Base-by-base conservation (phyloP, 1,140 invertebrate species). In the Ostrea denselamellosa region DNA sequence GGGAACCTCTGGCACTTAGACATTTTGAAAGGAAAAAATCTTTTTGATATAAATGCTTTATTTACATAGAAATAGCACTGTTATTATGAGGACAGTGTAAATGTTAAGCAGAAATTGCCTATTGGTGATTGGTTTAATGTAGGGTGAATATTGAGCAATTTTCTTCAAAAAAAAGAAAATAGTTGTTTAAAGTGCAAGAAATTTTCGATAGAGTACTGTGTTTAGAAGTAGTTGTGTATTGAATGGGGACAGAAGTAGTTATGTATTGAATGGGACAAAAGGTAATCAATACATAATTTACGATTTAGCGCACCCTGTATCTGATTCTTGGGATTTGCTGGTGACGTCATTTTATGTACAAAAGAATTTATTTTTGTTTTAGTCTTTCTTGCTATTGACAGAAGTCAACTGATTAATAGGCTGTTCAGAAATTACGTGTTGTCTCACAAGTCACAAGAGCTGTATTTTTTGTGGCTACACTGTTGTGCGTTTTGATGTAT, bases 341-440 rank as follows among this genome's bases (percentile, higher is more conserved):
- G 12, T 71, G 28, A 71, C 68, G 28, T 71, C 68, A 28, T 71
- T 71, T 71, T 71, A 71, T 71, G 68, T 71, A 71, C 68, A 71
- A 71, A 71, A 28, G 28, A 71, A 14, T 71, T 71, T 25, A 34
- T 25, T 71, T 71, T 28, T 71, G 22, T 28, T 71, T 34, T 28
- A 71, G 68, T 28, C 10, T 25, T 25, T 71, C 68, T 71, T 71
- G 22, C 25, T 9, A 34, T 71, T 71, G 68, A 71, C 68, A 71
- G 22, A 71, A 71, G 25, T 71, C 68, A 28, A 9, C 68, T 71
- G 68, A 71, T 71, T 71, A 28, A 71, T 71, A 71, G 68, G 68
- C 68, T 71, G 68, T 71, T 71, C 68, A 34, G 25, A 71, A 71
- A 71, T 71, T 28, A 71, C 68, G 68, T 71, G 68, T 71, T 71